Evolutionary conservation across 2,113 vertebrate genomes (phyloP).

Genomic region (Campylomormyrus tamandua): DNA sequence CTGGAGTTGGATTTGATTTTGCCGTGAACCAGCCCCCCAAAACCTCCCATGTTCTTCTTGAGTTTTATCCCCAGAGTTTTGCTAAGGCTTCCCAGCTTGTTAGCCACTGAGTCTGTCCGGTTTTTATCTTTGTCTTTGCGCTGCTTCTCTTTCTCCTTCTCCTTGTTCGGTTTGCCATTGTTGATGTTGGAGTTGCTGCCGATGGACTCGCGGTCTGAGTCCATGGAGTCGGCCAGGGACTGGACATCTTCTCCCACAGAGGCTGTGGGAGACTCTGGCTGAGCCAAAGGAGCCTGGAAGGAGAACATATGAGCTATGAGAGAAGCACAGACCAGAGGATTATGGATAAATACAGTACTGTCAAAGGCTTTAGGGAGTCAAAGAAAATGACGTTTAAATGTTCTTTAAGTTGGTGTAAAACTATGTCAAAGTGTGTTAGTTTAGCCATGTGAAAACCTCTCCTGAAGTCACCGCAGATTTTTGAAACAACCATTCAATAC

Average conservation of each 20-base stretch:
- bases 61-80: conserved; percentile 95
- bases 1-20: conserved; percentile 82
- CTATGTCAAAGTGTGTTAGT: too few species aligned
- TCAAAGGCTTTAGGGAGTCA: too few species aligned
- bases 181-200: conserved; percentile 95
- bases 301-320: neutral
- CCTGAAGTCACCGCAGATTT: too few species aligned
- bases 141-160: conserved; percentile 87
- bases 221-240: conserved; percentile 91
- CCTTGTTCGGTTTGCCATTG: conserved; percentile 76
- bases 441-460: neutral
- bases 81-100: conserved; percentile 95
- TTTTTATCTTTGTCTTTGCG: conserved; percentile 93
- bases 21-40: conserved; percentile 89
- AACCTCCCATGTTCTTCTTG: conserved; percentile 96
- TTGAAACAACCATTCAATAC: neutral
- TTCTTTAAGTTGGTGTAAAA: too few species aligned
- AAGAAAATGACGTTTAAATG: too few species aligned
- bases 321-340: neutral
- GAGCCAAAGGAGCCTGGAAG: conserved; percentile 85
- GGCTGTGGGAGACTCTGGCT: conserved; percentile 94
- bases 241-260: conserved; percentile 93
- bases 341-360: neutral
- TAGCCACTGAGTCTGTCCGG: conserved; percentile 88
- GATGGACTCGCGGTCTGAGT: conserved; percentile 92